Conservation (phyloP, 2,797 vertebrate genomes). For the Orestias chungarensis region DNA sequence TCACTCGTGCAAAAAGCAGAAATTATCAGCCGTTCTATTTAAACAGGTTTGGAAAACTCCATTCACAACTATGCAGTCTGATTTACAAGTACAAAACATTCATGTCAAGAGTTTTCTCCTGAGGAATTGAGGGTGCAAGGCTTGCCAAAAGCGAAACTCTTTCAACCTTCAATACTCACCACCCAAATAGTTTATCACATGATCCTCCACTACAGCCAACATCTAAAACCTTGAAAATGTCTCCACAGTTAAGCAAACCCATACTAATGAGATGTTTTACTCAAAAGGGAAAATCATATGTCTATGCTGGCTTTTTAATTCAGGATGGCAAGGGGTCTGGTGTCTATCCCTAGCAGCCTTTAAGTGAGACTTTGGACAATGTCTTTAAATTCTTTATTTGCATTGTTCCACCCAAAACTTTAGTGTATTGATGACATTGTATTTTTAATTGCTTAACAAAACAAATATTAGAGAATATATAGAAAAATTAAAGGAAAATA, state of each 20-base stretch:
- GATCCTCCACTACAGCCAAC: conserved; percentile 51
- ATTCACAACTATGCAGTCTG: too few relatives aligned
- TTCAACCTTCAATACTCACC: too few relatives aligned
- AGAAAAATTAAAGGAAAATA: not conserved
- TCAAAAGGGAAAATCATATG: not conserved
- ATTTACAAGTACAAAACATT: too few relatives aligned
- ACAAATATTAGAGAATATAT: too few relatives aligned
- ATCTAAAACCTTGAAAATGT: not conserved
- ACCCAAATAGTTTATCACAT: too few relatives aligned
- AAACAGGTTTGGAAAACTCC: too few relatives aligned
- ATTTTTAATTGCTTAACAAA: too few relatives aligned
- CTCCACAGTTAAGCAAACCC: not conserved
- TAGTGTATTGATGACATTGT: not conserved
- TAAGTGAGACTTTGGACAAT: not conserved
- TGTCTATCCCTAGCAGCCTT: not conserved
- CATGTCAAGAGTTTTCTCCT: too few relatives aligned
- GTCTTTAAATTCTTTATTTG: not conserved
- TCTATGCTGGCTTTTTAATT: not conserved
- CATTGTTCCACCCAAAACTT: not conserved
- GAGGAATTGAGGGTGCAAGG: too few relatives aligned
- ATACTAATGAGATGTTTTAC: not conserved
- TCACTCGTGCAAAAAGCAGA: too few relatives aligned
- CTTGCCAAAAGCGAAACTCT: too few relatives aligned
- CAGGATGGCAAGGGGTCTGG: not conserved
- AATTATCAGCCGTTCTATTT: too few relatives aligned